Evolutionary conservation across 92 coral and sea anemone genomes (phyloP), one percentile per base, ranked within the genome.

Genomic region (Ricordea florida): DNA sequence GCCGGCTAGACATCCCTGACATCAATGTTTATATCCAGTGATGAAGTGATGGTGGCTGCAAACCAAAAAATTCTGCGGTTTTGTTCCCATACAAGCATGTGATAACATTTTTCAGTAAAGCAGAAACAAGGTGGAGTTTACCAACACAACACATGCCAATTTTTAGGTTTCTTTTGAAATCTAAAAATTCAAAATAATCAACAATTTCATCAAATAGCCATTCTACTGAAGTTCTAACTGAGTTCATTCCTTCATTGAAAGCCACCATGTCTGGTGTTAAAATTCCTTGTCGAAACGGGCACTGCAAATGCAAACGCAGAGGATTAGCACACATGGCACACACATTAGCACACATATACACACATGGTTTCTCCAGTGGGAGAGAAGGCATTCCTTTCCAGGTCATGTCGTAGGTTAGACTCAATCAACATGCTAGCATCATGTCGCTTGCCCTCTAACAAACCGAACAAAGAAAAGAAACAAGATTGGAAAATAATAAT

Each of bases 321-420:
- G 55, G 55, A 11, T 47, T 17, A 0, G 3, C 55, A n/a, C n/a
- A n/a, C n/a, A n/a, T n/a, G n/a, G n/a, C n/a, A n/a, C n/a, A n/a
- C n/a, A n/a, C n/a, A n/a, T n/a, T n/a, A n/a, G n/a, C n/a, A n/a
- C n/a, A n/a, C n/a, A n/a, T n/a, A n/a, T n/a, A 47, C 24, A 21
- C 55, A 47, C 67, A 60, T 60, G 2, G 67, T 9, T 10, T 60
- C 67, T n/a, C 67, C 47, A 60, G 49, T 60, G 45, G 67, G 67
- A 15, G 67, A 60, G 45, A 70, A 70, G 31, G 78, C 66, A 50
- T 70, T 38, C 31, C 46, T 58, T 35, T 52, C 78, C 20, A 70
- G 43, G 20, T 70, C 78, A 25, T 24, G 45, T 14, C 51, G 60
- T 11, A 70, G 44, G 13, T 59, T 59, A 36, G 78, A 70, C 17